phyloP scores from a whole-genome alignment of 2,888 invertebrate genomes.

The Melolontha melolontha region DNA sequence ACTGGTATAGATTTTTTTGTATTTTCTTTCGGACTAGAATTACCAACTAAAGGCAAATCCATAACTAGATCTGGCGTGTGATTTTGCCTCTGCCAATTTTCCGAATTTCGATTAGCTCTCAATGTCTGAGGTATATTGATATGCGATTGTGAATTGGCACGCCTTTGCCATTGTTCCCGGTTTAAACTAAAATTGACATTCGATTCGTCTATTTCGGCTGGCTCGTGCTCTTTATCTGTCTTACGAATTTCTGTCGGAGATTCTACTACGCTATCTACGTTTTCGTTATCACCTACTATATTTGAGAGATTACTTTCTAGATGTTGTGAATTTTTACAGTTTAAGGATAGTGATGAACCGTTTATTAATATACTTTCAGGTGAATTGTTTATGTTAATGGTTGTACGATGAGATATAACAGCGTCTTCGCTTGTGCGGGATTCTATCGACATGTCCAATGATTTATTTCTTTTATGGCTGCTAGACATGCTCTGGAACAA shows the following conservation, averaged over 20 bases:
- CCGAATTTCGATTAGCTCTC: slow-evolving; percentile 62
- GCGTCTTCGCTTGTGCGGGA: slow-evolving; percentile 50
- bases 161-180: slow-evolving; percentile 73
- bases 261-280: slow-evolving; percentile 26
- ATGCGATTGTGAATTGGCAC: slow-evolving; percentile 69
- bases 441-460: slow-evolving; percentile 52
- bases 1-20: slow-evolving; percentile 60
- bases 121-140: slow-evolving; percentile 58
- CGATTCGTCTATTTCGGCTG: slow-evolving; percentile 60
- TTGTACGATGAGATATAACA: slow-evolving; percentile 55
- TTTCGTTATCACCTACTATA: slow-evolving; percentile 19
- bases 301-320: slow-evolving; percentile 27
- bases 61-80: slow-evolving; percentile 86
- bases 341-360: slow-evolving; percentile 48
- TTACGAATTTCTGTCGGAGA: slow-evolving; percentile 43
- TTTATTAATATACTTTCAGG: slow-evolving; percentile 54
- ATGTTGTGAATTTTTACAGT: slow-evolving; percentile 17
- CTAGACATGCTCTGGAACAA: slow-evolving; percentile 55
- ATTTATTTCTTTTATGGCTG: slow-evolving; percentile 53
- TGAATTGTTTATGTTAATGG: slow-evolving; percentile 55
- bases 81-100: slow-evolving; percentile 64
- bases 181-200: slow-evolving; percentile 67
- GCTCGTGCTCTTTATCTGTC: slow-evolving; percentile 41
- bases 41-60: slow-evolving; percentile 75
- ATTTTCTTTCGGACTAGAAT: slow-evolving; percentile 60